Percentiles rank a stretch among this genome's conserved stretches.
Evolutionary conservation across 2,797 vertebrate genomes (phyloP).

Genomic region (Hippopotamyrus pictus): DNA sequence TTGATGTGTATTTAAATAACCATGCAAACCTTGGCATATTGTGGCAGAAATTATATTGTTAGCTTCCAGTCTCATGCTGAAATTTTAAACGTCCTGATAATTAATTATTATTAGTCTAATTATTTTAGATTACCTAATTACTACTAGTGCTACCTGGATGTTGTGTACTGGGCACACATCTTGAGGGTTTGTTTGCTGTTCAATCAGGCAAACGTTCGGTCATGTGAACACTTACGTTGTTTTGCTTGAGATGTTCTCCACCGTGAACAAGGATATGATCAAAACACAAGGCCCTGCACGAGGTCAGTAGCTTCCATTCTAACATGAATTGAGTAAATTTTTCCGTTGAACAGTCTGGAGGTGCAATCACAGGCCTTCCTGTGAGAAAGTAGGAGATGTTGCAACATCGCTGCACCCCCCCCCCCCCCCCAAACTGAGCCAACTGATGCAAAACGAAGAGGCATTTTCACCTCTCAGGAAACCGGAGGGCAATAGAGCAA

Average conservation of each 20-base stretch:
- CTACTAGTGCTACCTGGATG: neutral
- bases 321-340: conserved; percentile 29
- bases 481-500: neutral
- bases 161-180: neutral
- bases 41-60: neutral
- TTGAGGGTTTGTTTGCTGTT: neutral
- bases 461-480: neutral
- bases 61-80: neutral
- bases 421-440: neutral
- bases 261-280: neutral
- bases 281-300: neutral
- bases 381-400: neutral
- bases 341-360: conserved; percentile 20
- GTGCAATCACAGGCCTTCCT: neutral
- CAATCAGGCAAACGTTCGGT: neutral
- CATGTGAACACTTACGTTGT: neutral
- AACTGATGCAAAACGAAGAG: neutral
- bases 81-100: neutral
- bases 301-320: conserved; percentile 13
- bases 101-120: neutral
- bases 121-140: neutral
- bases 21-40: neutral
- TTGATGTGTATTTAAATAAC: neutral
- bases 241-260: neutral
- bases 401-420: neutral